Evolutionary conservation across 2,113 vertebrate species (phyloP).

Genomic region (Peromyscus maniculatus): DNA sequence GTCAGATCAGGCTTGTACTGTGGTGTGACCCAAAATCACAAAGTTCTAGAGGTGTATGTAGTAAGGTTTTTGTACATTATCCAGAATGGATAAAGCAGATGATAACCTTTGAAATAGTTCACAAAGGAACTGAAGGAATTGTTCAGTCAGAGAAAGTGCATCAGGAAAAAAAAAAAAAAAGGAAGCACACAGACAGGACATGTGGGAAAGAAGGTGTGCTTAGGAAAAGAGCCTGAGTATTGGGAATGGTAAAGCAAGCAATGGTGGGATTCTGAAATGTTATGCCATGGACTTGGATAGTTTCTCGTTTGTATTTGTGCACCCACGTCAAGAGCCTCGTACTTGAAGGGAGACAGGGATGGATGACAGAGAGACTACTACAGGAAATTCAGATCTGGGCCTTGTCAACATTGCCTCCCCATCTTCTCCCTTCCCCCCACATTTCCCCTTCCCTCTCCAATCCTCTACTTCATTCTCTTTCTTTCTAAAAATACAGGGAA

Average conservation of each 20-base stretch:
- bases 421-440: background rate
- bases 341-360: background rate
- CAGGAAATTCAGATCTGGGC: background rate
- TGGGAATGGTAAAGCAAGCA: background rate
- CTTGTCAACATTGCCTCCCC: background rate
- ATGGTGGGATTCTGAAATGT: background rate
- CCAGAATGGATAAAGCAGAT: conserved; percentile 1
- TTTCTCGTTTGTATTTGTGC: background rate
- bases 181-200: background rate
- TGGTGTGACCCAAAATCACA: background rate
- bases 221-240: background rate
- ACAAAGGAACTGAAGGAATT: conserved; percentile 16
- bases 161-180: background rate
- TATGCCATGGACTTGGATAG: background rate
- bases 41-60: background rate
- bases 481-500: background rate
- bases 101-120: conserved; percentile 10
- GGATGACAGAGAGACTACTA: background rate
- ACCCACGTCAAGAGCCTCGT: background rate
- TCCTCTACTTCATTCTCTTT: background rate
- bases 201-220: background rate
- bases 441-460: background rate
- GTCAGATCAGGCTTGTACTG: background rate
- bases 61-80: background rate
- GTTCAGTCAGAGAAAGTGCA: conserved; percentile 4